Evolutionary conservation across 2,797 vertebrate species (phyloP).

Genomic region (Labroides dimidiatus): DNA sequence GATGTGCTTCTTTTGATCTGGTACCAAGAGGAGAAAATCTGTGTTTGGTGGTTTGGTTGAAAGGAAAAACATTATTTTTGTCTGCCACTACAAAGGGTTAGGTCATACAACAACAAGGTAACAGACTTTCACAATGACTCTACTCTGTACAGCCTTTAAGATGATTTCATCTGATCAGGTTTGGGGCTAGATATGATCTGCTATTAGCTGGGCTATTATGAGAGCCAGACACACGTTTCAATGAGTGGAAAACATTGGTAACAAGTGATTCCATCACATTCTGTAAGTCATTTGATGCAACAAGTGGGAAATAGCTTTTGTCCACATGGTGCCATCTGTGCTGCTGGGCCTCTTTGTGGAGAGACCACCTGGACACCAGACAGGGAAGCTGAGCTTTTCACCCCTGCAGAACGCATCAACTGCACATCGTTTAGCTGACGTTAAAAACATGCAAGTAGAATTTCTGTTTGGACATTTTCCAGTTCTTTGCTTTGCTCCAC

Average conservation of each 20-base stretch:
- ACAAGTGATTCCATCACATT: background rate
- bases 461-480: too few relatives aligned
- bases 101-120: slow-evolving; percentile 36
- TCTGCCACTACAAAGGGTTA: slow-evolving; percentile 28
- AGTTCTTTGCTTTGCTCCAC: too few relatives aligned
- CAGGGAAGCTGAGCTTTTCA: too few relatives aligned
- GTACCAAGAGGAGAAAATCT: slow-evolving; percentile 16
- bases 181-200: slow-evolving; percentile 7
- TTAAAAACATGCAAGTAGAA: too few relatives aligned
- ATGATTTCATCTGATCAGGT: too few relatives aligned
- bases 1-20: slow-evolving; percentile 35
- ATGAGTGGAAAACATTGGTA: background rate
- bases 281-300: slow-evolving; percentile 2
- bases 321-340: background rate
- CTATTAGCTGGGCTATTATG: slow-evolving; percentile 11
- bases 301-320: background rate
- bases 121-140: background rate
- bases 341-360: too few relatives aligned
- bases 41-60: slow-evolving; percentile 23
- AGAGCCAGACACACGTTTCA: slow-evolving; percentile 4
- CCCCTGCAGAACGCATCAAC: too few relatives aligned
- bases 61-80: slow-evolving; percentile 26
- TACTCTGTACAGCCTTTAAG: too few relatives aligned
- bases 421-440: too few relatives aligned
- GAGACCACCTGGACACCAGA: too few relatives aligned